Conservation (phyloP, 2,797 vertebrate genomes). For the Molothrus aeneus region DNA sequence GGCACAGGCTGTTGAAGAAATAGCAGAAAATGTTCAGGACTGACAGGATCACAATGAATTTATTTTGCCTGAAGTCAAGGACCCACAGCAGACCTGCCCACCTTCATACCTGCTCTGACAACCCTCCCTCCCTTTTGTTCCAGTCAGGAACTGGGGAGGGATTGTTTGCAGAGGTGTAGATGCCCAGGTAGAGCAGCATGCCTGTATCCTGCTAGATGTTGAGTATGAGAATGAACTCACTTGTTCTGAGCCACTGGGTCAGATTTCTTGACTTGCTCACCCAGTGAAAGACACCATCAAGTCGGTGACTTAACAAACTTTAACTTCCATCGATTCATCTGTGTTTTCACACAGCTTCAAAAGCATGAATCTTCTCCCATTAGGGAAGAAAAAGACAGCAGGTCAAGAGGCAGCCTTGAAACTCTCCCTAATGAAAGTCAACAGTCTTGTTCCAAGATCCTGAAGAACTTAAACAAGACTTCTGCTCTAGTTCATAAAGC, state of each 20-base stretch:
- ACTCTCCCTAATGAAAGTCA: neutral
- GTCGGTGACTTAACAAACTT: neutral
- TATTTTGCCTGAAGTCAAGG: neutral
- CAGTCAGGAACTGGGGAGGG: neutral
- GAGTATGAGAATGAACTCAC: neutral
- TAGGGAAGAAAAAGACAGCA: neutral
- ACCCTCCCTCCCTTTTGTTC: neutral
- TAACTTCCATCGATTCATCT: neutral
- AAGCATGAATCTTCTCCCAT: neutral
- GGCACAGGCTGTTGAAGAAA: neutral
- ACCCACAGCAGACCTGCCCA: neutral
- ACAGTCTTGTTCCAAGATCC: neutral
- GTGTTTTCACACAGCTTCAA: neutral
- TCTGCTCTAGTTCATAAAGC: neutral
- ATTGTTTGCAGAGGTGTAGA: neutral
- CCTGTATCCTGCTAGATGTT: neutral
- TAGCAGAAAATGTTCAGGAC: neutral
- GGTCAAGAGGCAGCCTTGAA: neutral
- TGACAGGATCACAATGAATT: neutral
- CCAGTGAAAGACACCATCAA: neutral
- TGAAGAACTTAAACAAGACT: neutral
- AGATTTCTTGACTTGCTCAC: neutral
- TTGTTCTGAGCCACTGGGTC: neutral
- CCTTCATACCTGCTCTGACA: neutral
- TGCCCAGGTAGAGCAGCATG: neutral